A percentile compares a stretch with the other conserved stretches of the same genome.
These are phyloP conservation scores for Isaurus tuberculatus DNA, from an alignment of 92 coral and sea anemone species.

Conservation along the genomic window DNA sequence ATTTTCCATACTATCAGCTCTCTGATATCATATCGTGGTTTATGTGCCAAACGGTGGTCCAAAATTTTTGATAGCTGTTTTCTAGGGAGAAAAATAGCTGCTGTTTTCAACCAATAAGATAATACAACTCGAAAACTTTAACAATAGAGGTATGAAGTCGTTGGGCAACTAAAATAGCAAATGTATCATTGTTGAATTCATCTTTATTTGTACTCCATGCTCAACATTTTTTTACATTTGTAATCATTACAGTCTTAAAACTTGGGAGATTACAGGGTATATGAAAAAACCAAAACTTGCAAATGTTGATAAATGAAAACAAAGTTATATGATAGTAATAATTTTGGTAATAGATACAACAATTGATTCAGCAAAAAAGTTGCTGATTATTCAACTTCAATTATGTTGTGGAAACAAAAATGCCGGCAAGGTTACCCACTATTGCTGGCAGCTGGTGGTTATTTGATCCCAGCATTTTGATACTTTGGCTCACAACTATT, in stretches of 20 bases:
- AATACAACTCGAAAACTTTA: not conserved
- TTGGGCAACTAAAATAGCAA: slow-evolving; percentile 1
- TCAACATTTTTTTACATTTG: too few species aligned
- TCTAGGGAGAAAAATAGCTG: not conserved
- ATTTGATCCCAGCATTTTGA: not conserved
- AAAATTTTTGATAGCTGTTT: not conserved
- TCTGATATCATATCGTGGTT: not conserved
- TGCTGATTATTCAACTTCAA: slow-evolving; percentile 3
- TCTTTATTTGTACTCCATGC: too few species aligned
- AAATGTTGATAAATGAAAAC: not conserved
- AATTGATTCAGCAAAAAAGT: not conserved
- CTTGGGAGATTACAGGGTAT: too few species aligned
- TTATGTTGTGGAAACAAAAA: slow-evolving; percentile 4
- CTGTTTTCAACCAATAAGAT: not conserved
- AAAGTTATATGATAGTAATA: not conserved
- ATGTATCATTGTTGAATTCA: not conserved
- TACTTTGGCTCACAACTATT: slow-evolving; percentile 1
- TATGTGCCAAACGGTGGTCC: not conserved
- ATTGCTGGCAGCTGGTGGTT: not conserved
- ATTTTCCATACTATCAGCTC: not conserved
- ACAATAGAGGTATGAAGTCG: not conserved
- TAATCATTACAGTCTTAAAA: too few species aligned
- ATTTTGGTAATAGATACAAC: slow-evolving; percentile 2
- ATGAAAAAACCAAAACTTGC: too few species aligned
- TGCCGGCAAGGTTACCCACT: not conserved